These are phyloP conservation scores for Platyscapa corneri DNA, from an alignment of 1,140 invertebrate species.

Conservation along the genomic window DNA sequence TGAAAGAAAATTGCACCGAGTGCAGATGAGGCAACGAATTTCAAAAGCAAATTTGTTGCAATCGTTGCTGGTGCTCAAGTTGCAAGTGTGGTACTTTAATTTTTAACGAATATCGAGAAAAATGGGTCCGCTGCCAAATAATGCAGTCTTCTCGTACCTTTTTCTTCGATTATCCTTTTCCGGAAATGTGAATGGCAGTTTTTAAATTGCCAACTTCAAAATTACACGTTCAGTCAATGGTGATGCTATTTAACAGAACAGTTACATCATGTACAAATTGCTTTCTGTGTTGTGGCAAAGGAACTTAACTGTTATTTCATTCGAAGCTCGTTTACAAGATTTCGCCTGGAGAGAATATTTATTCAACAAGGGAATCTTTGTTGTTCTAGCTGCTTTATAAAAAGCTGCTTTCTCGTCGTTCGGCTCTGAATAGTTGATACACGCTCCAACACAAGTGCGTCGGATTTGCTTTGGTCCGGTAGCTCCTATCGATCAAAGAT, in stretches of 20 bases:
- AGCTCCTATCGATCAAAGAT: not conserved
- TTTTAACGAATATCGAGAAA: not conserved
- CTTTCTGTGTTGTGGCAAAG: not conserved
- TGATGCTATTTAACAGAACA: not conserved
- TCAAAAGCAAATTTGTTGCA: no score
- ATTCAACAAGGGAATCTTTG: not conserved
- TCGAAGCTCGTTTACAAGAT: not conserved
- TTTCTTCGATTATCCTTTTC: not conserved
- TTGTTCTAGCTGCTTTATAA: not conserved
- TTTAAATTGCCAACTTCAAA: not conserved
- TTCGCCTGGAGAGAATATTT: not conserved
- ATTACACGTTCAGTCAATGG: not conserved
- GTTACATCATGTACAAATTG: not conserved
- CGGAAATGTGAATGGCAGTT: not conserved
- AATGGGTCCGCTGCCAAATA: not conserved
- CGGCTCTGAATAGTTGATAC: not conserved
- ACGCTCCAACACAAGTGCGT: not conserved
- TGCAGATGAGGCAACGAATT: no score
- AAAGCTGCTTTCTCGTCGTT: not conserved
- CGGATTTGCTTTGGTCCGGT: not conserved
- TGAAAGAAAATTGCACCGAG: no score
- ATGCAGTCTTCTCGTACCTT: not conserved
- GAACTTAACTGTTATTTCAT: not conserved
- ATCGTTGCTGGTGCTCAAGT: no score
- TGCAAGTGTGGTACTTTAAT: no score